phyloP scores from a whole-genome alignment of 2,113 vertebrate genomes.

The Erythrolamprus reginae region DNA sequence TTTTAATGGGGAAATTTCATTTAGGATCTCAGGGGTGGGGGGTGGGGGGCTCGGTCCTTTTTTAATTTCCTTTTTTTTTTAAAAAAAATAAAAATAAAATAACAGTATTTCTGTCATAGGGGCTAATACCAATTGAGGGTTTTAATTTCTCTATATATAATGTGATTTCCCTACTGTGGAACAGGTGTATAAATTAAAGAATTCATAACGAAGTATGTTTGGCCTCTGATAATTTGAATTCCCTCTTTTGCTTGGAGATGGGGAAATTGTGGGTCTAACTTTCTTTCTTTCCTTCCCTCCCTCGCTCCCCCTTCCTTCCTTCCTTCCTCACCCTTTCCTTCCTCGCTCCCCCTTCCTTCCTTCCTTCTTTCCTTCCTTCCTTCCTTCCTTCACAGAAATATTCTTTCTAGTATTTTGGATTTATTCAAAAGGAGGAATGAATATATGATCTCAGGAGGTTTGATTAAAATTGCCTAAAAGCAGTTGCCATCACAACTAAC shows the following conservation, averaged over 20 bases:
- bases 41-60: constrained; percentile 39
- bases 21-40: neutral
- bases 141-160: constrained; percentile 16
- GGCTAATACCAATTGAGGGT: constrained; percentile 7
- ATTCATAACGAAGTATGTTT: constrained; percentile 29
- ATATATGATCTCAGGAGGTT: neutral
- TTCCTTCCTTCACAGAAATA: neutral
- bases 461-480: neutral
- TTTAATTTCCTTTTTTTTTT: constrained; percentile 9
- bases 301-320: neutral
- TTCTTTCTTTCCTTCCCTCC: neutral
- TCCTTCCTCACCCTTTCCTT: too few relatives aligned
- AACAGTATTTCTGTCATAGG: constrained; percentile 30
- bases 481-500: neutral
- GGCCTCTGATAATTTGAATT: neutral
- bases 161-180: constrained; percentile 48
- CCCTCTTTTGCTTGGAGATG: constrained; percentile 3
- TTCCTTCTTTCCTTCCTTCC: neutral
- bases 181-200: constrained; percentile 62
- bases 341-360: neutral
- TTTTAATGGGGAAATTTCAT: neutral
- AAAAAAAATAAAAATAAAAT: neutral
- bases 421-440: neutral
- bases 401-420: neutral
- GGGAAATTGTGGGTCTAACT: neutral